Percentiles rank a stretch among this genome's conserved stretches.
phyloP scores from a whole-genome alignment of 1,140 invertebrate genomes.

The Achroia grisella region DNA sequence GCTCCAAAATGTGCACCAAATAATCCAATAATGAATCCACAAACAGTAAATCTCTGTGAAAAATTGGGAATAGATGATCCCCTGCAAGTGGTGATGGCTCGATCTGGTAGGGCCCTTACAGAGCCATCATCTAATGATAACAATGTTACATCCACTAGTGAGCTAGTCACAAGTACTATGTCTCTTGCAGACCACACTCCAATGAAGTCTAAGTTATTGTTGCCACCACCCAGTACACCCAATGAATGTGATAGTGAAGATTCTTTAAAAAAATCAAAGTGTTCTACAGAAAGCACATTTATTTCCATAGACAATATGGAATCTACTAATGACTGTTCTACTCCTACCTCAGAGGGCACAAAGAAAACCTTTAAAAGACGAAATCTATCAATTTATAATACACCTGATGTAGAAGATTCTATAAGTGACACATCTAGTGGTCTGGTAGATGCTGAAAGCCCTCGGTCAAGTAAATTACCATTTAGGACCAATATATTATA shows the following conservation, averaged over 20 bases:
- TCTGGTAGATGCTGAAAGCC: conserved; percentile 32
- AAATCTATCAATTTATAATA: conserved; percentile 57
- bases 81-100: conserved; percentile 52
- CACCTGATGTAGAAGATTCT: conserved; percentile 37
- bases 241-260: conserved; percentile 32
- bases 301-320: conserved; percentile 19
- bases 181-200: conserved; percentile 20
- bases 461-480: conserved; percentile 34
- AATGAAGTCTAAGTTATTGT: conserved; percentile 41
- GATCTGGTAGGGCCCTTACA: conserved; percentile 45
- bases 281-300: conserved; percentile 25
- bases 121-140: conserved; percentile 14
- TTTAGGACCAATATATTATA: conserved; percentile 13
- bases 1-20: conserved; percentile 43
- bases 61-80: conserved; percentile 75
- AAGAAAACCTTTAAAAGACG: conserved; percentile 68
- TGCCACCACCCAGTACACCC: conserved; percentile 55
- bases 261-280: conserved; percentile 22
- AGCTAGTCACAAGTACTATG: background rate
- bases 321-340: conserved; percentile 30
- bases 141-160: background rate
- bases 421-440: conserved; percentile 23
- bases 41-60: conserved; percentile 88
- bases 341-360: conserved; percentile 29
- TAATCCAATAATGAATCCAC: conserved; percentile 81